Conservation (phyloP, 2,797 vertebrate genomes). For the Sebastes trivittatus region DNA sequence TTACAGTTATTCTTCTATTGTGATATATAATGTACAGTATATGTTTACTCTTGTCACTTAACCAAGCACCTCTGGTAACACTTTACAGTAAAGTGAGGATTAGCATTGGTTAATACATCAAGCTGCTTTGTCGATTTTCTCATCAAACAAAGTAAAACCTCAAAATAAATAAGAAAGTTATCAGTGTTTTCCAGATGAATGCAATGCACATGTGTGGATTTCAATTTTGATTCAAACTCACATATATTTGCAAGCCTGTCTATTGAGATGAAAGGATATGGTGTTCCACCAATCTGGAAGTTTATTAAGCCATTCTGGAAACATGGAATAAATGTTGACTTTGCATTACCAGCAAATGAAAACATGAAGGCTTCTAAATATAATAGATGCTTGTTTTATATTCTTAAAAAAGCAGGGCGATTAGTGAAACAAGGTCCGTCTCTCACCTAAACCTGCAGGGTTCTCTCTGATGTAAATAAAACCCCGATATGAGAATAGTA, state of each 20-base stretch:
- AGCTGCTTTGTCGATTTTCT: background rate
- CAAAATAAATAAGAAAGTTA: background rate
- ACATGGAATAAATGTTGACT: background rate
- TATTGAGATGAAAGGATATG: background rate
- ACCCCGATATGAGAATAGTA: background rate
- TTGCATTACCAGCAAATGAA: background rate
- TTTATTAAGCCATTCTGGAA: background rate
- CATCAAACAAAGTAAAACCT: background rate
- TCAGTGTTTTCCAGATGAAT: conserved; percentile 7
- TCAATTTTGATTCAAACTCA: background rate
- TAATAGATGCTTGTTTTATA: background rate
- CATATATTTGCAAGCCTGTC: background rate
- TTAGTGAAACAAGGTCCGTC: background rate
- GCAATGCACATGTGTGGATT: background rate
- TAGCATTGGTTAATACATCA: background rate
- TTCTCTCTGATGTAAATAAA: background rate
- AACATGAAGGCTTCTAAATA: background rate
- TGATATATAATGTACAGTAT: background rate
- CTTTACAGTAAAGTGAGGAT: background rate
- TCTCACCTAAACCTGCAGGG: background rate
- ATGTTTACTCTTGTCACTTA: background rate
- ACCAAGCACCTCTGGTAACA: background rate
- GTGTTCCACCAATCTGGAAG: too few relatives aligned
- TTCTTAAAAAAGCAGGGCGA: background rate
- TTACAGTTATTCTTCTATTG: background rate